Conservation (phyloP, 1,140 invertebrate species). For the Mylabris phalerata region DNA sequence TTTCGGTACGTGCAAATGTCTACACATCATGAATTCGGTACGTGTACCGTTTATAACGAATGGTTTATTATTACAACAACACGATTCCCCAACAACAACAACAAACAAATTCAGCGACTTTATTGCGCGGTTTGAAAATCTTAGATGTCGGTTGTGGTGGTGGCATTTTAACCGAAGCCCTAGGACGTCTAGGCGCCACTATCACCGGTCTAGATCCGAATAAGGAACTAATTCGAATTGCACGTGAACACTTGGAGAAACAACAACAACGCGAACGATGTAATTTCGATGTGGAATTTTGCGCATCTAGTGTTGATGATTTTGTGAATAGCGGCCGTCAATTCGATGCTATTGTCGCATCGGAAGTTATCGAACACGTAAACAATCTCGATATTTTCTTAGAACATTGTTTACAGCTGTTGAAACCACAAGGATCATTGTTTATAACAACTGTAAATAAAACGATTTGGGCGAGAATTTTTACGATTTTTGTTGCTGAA, state of each 20-base stretch:
- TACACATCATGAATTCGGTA: too few species aligned
- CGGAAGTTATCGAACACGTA: conserved; percentile 93
- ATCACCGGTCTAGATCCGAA: conserved; percentile 83
- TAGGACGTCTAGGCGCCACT: conserved; percentile 61
- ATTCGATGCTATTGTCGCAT: conserved; percentile 81
- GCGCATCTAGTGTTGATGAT: conserved; percentile 50
- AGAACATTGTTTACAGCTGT: conserved; percentile 56
- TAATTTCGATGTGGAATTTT: conserved; percentile 34
- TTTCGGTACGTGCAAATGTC: too few species aligned
- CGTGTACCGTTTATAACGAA: too few species aligned
- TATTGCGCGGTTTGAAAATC: too few species aligned
- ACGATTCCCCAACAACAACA: too few species aligned
- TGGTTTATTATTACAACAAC: too few species aligned
- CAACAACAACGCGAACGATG: not conserved
- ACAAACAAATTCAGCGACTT: too few species aligned
- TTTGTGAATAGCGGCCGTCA: conserved; percentile 44
- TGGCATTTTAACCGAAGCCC: conserved; percentile 37
- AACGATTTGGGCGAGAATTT: conserved; percentile 65
- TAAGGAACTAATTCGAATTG: conserved; percentile 59
- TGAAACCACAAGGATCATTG: conserved; percentile 83
- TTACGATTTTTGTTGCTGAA: conserved; percentile 70
- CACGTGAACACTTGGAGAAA: conserved; percentile 50
- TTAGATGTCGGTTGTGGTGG: conserved; percentile 6
- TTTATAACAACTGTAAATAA: conserved; percentile 91
- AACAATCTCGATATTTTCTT: conserved; percentile 69